These are phyloP conservation scores for Symphodus melops DNA, from an alignment of 2,113 vertebrate genomes.

Conservation along the genomic window DNA sequence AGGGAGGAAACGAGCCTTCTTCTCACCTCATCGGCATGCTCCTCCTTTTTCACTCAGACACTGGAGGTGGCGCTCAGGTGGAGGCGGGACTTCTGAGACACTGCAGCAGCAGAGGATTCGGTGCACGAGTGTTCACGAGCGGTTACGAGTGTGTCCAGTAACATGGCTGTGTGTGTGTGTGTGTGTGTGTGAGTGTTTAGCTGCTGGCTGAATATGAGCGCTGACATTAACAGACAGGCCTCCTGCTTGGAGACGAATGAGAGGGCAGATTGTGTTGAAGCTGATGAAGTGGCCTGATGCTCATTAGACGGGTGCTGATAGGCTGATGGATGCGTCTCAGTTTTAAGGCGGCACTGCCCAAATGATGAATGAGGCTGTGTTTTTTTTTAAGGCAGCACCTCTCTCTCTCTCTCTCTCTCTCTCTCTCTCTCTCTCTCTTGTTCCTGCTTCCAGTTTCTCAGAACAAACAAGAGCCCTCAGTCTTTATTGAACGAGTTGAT, in stretches of 20 bases:
- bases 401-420: background rate
- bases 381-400: constrained; percentile 30
- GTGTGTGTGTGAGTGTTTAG: constrained; percentile 8
- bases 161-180: constrained; percentile 3
- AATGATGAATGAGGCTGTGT: constrained; percentile 53
- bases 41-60: no score
- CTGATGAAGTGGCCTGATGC: constrained; percentile 69
- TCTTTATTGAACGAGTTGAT: constrained; percentile 52
- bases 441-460: background rate
- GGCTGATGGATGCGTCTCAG: constrained; percentile 62
- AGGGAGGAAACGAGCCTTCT: no score
- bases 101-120: background rate
- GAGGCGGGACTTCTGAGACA: background rate
- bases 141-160: background rate
- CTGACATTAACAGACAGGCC: constrained; percentile 61
- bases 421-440: background rate
- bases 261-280: constrained; percentile 64
- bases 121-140: background rate
- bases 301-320: constrained; percentile 62
- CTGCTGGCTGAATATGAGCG: background rate
- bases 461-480: constrained; percentile 6
- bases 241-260: constrained; percentile 66
- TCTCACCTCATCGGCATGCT: no score
- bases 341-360: constrained; percentile 41
- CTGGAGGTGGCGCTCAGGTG: no score